Evolutionary conservation across 2,888 invertebrate genomes (phyloP), one percentile per base, ranked within the genome.

Genomic region (Lydus trimaculatus): DNA sequence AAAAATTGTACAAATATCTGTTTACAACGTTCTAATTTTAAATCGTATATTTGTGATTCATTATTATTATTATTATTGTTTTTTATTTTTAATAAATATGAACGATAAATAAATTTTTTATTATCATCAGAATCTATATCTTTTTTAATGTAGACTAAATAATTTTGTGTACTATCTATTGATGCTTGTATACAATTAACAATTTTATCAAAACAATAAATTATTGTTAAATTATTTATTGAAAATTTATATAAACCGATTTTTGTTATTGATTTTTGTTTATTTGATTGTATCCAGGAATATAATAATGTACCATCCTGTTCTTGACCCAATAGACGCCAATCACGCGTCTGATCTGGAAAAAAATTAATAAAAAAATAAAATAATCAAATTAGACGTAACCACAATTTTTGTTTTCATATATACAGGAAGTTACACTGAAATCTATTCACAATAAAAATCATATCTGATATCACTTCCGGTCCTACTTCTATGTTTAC

Each of bases 1-100:
- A 93, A 87, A 88, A 94, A 95, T 80, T 95, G 94, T 63, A 92
- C 87, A 89, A 94, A 91, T 36, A 92, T 90, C 85, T 95, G 95
- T 69, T 91, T 92, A 0, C 87, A 85, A 36, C 90, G 89, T 56
- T 89, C 87, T 33, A 88, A 87, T 73, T 90, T 87, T 70, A 88
- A 80, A 72, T 83, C 80, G 66, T 84, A 84, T 66, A 72, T 48
- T 20, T 77, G 83, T 78, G 23, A 13, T 52, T 23, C 52, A 52
- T 52, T 52, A 20, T 77, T 86, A 83, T 65, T 85, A 52, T 52
- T 52, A 20, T 77, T 86, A 83, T 65, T 85, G 84, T 62, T 86
- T 84, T 74, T 88, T 82, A 72, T 91, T 82, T 81, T 91, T 43
- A 91, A 86, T 63, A 93, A 82, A 79, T 86, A 90, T 8, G 92